Base-by-base conservation (phyloP, 2,888 invertebrate species). In the Dilophus febrilis region DNA sequence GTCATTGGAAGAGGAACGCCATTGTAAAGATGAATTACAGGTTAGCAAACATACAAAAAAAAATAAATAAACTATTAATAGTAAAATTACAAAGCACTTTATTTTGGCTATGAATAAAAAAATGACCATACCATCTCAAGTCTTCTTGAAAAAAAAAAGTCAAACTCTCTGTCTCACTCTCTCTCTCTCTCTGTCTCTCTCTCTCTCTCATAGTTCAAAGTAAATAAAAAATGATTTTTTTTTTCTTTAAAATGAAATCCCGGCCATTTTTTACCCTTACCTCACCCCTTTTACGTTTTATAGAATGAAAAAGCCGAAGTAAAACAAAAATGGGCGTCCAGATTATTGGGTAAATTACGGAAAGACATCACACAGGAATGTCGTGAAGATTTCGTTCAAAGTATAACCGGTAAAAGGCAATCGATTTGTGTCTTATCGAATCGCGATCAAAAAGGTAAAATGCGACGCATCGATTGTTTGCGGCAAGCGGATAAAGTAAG, bases 361-460 rank as follows among this genome's bases (percentile, higher is more conserved):
- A 98, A 98, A 66, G 98, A 98, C 68, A 98, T 98, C 57, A 94
- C 92, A 44, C 95, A 95, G 64, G 94, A 95, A 64, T 94, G 90
- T 63, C 75, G 98, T 36, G 97, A 98, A 59, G 95, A 95, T 66
- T 98, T 98, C 64, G 95, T 98, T 40, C 74, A 94, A 54, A 90
- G 91, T 60, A 91, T 95, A 61, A 95, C 95, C 40, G 95, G 97
- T 41, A 94, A 94, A 67, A 78, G 92, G 61, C 88, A 92, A 45
- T 91, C 94, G 30, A 87, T 91, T 60, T 98, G 98, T 65, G 95
- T 98, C 47, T 76, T 97, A 42, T 94, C 94, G 55, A 99, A 98
- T 68, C 97, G 98, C 10, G 98, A 98, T 67, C 97, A 98, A 69
- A 99, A 98, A 65, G 98, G 95, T 45, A 99, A 98, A 73, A 98